Evolutionary conservation across 2,888 invertebrate species (phyloP).

Genomic region (Slavum lentiscoides): DNA sequence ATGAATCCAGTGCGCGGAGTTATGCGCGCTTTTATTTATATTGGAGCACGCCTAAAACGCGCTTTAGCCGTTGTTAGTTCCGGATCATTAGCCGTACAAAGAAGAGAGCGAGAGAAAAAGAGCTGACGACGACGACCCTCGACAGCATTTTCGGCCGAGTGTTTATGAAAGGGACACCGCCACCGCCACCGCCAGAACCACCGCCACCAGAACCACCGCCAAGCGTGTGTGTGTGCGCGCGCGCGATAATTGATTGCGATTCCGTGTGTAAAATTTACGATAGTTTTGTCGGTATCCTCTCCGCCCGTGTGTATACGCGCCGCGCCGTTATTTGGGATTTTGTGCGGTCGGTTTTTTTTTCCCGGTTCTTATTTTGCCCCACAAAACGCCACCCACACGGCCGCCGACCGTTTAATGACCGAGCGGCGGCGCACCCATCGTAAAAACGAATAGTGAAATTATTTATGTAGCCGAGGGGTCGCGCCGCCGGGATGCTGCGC

Average conservation of each 20-base stretch:
- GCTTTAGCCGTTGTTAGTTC: too few species aligned
- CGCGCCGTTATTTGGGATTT: neutral
- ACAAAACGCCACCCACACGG: slow-evolving; percentile 36
- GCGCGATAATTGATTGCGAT: neutral
- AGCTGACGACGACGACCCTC: slow-evolving; percentile 4
- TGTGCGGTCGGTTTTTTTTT: neutral
- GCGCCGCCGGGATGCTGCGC: neutral
- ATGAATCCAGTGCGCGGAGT: neutral
- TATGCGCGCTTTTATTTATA: too few species aligned
- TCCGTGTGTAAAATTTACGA: slow-evolving; percentile 40
- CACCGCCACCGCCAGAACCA: too few species aligned
- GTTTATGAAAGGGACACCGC: slow-evolving; percentile 50
- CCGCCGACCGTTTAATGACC: slow-evolving; percentile 31
- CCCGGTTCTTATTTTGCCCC: too few species aligned
- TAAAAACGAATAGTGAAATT: slow-evolving; percentile 48
- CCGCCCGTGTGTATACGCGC: neutral
- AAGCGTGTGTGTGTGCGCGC: slow-evolving; percentile 12
- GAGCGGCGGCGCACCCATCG: slow-evolving; percentile 34
- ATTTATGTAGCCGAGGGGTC: slow-evolving; percentile 19
- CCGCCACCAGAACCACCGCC: too few species aligned
- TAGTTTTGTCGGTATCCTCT: slow-evolving; percentile 27
- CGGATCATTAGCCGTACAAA: slow-evolving; percentile 45
- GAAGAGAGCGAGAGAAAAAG: slow-evolving; percentile 9
- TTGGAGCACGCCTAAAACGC: too few species aligned
- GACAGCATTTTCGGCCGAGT: slow-evolving; percentile 35